Conservation (phyloP, 1,140 invertebrate species). For the Cardiocondyla obscurior region DNA sequence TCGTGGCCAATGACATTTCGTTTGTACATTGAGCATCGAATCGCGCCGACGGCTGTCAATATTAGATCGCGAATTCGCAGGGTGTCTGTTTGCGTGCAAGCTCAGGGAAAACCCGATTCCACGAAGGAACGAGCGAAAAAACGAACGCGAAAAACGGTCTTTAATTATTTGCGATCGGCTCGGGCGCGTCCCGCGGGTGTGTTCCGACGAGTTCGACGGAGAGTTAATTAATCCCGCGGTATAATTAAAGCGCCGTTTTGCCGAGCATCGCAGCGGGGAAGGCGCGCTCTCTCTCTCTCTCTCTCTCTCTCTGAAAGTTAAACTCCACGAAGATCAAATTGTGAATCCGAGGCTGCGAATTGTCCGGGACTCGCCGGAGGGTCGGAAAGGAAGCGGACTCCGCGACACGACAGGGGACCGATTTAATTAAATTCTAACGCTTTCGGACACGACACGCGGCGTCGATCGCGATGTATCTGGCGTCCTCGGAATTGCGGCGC, state of each 20-base stretch:
- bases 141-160: conserved; percentile 50
- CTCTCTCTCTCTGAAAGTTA: conserved; percentile 64
- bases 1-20: not conserved
- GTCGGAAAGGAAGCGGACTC: conserved; percentile 40
- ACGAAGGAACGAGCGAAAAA: conserved; percentile 3
- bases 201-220: conserved; percentile 73
- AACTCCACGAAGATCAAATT: conserved; percentile 78
- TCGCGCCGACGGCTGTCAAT: conserved; percentile 11
- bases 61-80: conserved; percentile 9
- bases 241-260: conserved; percentile 82
- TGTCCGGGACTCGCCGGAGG: conserved; percentile 53
- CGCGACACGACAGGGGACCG: conserved; percentile 49
- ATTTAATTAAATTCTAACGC: conserved; percentile 83
- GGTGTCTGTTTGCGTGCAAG: conserved; percentile 11
- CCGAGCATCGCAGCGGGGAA: not conserved
- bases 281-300: conserved; percentile 27
- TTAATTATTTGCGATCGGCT: conserved; percentile 67
- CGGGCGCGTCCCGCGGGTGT: conserved; percentile 36
- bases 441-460: conserved; percentile 70
- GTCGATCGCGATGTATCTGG: conserved; percentile 60
- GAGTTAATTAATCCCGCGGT: conserved; percentile 78
- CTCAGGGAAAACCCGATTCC: conserved; percentile 15
- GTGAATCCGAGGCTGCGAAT: conserved; percentile 74
- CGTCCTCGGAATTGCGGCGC: not conserved
- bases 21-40: not conserved